A percentile compares a stretch with the other conserved stretches of the same genome.
These are phyloP conservation scores for Limnephilus lunatus DNA, from an alignment of 2,888 invertebrate species.

Conservation along the genomic window DNA sequence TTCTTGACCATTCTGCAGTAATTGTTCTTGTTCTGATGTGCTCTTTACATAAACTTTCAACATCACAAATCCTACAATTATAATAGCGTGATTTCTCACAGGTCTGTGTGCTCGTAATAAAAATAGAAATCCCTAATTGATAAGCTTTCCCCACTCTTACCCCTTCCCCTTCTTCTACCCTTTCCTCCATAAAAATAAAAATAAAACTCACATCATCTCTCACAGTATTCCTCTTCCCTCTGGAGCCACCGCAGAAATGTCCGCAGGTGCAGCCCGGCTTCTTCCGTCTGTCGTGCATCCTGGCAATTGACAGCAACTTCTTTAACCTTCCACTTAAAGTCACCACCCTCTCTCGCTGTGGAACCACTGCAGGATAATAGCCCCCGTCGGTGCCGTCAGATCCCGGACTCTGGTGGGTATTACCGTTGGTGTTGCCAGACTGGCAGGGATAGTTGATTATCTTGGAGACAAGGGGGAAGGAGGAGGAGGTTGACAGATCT, in stretches of 20 bases:
- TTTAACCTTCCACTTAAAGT: constrained; percentile 72
- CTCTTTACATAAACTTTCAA: too few relatives aligned
- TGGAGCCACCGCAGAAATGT: constrained; percentile 74
- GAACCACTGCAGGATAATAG: constrained; percentile 42
- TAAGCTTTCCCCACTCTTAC: too few relatives aligned
- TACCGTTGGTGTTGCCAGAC: constrained; percentile 30
- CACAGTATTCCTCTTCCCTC: constrained; percentile 55
- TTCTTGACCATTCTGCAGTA: too few relatives aligned
- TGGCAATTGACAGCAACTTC: constrained; percentile 78
- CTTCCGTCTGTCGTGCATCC: constrained; percentile 71
- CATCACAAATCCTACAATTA: too few relatives aligned
- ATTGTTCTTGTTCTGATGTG: too few relatives aligned
- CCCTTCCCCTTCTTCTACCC: too few relatives aligned
- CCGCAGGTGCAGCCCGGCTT: constrained; percentile 77
- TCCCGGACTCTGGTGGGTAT: constrained; percentile 19
- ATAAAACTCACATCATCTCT: constrained; percentile 58
- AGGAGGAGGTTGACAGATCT: constrained; percentile 67
- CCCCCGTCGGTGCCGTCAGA: neutral
- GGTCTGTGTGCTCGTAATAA: neutral
- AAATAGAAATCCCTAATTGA: too few relatives aligned
- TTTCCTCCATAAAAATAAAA: too few relatives aligned
- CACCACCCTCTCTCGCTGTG: constrained; percentile 60
- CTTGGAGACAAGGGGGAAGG: constrained; percentile 72
- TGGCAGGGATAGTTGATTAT: constrained; percentile 72
- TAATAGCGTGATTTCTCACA: too few relatives aligned